Conservation (phyloP, 2,888 invertebrate genomes). For the Silvanus unidentatus region DNA sequence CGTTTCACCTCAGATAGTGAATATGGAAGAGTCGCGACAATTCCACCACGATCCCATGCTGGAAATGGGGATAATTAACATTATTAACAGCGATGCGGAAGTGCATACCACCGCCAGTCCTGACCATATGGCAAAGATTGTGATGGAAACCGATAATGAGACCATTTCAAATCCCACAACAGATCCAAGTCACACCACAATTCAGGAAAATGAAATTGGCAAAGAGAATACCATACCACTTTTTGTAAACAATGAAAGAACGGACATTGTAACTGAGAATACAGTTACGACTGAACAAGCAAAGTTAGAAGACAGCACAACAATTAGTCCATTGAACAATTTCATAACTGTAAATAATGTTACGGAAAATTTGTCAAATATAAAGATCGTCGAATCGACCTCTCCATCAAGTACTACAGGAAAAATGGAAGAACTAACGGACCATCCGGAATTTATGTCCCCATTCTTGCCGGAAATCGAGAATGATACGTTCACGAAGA, state of each 20-base stretch:
- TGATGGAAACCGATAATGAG: not conserved
- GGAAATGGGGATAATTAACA: not conserved
- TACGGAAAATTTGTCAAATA: not conserved
- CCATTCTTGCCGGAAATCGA: constrained; percentile 63
- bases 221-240: not conserved
- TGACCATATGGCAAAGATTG: not conserved
- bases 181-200: constrained; percentile 15
- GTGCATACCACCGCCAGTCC: not conserved
- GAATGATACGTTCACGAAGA: constrained; percentile 55
- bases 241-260: not conserved
- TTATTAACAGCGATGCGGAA: not conserved
- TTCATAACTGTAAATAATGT: too few species aligned
- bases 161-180: not conserved
- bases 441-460: constrained; percentile 51
- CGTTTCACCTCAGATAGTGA: too few species aligned
- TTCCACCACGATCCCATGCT: too few species aligned
- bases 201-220: constrained; percentile 14
- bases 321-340: too few species aligned
- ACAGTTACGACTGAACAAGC: constrained; percentile 22
- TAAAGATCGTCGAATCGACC: constrained; percentile 1
- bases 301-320: too few species aligned
- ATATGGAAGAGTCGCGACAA: too few species aligned
- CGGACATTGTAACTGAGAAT: constrained; percentile 28
- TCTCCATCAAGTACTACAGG: constrained; percentile 2
- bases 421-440: constrained; percentile 16